Percentiles rank a stretch among this genome's conserved stretches.
phyloP scores from a whole-genome alignment of 2,113 vertebrate genomes.

The Brevimyrus niger region DNA sequence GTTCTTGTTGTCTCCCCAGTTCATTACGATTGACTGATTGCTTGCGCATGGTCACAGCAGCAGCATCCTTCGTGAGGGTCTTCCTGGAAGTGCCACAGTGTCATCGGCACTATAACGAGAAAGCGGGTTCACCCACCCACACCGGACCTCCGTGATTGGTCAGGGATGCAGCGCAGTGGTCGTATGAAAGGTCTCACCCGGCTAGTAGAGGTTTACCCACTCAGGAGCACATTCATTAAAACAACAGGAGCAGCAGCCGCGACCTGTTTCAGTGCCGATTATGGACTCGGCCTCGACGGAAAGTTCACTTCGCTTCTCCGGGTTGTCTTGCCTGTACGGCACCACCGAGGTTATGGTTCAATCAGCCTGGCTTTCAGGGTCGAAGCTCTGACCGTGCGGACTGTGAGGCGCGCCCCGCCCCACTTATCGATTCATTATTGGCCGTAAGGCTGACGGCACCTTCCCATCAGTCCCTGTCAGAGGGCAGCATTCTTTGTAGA shows the following conservation, averaged over 20 bases:
- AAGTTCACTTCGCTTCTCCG: background rate
- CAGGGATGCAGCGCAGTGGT: background rate
- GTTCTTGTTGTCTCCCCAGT: background rate
- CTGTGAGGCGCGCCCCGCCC: conserved; percentile 52
- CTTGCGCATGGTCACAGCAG: background rate
- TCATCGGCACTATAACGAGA: background rate
- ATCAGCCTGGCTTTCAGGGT: conserved; percentile 62
- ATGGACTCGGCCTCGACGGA: background rate
- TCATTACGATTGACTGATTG: background rate
- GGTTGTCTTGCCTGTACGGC: background rate
- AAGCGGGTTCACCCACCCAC: background rate
- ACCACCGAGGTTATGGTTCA: conserved; percentile 30
- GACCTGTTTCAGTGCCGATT: background rate
- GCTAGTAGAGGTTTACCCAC: background rate
- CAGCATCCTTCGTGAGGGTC: background rate
- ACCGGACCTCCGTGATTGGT: background rate
- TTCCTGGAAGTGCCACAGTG: background rate
- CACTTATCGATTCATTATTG: conserved; percentile 58
- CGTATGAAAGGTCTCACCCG: background rate
- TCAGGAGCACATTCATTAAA: background rate
- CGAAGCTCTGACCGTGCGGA: conserved; percentile 58
- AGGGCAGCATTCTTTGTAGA: conserved; percentile 52
- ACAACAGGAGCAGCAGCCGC: background rate
- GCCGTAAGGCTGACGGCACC: conserved; percentile 51
- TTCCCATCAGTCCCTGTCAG: conserved; percentile 55